A percentile compares a stretch with the other conserved stretches of the same genome.
phyloP scores from a whole-genome alignment of 2,888 invertebrate genomes.

The Mechanitis messenoides region DNA sequence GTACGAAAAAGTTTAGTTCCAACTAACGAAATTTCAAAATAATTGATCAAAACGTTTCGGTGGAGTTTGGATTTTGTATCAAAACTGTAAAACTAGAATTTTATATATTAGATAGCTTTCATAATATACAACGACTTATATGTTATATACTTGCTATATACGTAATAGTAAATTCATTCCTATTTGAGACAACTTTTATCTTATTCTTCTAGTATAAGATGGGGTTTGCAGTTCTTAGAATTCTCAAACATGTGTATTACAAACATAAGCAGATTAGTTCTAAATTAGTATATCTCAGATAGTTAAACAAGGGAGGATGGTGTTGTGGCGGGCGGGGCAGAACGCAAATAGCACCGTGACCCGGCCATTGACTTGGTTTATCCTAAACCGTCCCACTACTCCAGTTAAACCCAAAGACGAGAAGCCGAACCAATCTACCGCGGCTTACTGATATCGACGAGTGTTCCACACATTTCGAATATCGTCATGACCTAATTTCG shows the following conservation, averaged over 20 bases:
- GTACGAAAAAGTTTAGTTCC: no score
- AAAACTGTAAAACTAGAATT: no score
- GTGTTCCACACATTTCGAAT: conserved; percentile 41
- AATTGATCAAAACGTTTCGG: no score
- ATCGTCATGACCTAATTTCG: conserved; percentile 51
- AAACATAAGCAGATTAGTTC: conserved; percentile 17
- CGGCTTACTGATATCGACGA: conserved; percentile 28
- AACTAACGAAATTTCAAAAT: no score
- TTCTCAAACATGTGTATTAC: no score
- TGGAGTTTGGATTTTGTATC: no score
- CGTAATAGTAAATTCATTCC: no score
- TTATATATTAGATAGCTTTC: no score
- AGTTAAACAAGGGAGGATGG: conserved; percentile 59
- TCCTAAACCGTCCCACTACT: conserved; percentile 76
- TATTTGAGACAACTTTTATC: no score
- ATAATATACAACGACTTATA: no score
- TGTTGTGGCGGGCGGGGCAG: conserved; percentile 47
- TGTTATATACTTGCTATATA: no score
- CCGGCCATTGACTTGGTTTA: conserved; percentile 76
- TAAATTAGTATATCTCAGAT: conserved; percentile 63
- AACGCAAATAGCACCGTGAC: conserved; percentile 73
- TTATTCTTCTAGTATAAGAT: no score
- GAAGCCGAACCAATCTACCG: conserved; percentile 39
- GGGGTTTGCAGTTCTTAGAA: neutral
- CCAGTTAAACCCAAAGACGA: conserved; percentile 59